phyloP scores from a whole-genome alignment of 1,140 invertebrate species.

The Heliconius nattereri region DNA sequence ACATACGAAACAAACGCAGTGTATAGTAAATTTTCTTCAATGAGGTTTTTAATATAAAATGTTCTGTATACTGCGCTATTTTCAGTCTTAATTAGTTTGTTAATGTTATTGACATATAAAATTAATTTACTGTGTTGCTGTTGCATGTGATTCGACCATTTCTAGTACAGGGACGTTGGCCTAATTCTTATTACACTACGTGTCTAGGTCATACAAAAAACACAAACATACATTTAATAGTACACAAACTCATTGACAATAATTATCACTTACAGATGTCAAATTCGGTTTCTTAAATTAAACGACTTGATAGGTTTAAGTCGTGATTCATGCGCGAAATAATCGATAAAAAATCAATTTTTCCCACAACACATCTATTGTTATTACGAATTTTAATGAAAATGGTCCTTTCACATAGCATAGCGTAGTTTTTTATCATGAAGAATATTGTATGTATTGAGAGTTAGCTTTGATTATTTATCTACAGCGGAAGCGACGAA shows the following conservation, averaged over 20 bases:
- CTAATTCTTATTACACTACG: conserved; percentile 24
- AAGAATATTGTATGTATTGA: conserved; percentile 55
- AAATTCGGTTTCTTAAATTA: neutral
- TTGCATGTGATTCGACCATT: conserved; percentile 39
- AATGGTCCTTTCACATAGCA: conserved; percentile 47
- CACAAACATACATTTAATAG: neutral
- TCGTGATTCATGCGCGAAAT: neutral
- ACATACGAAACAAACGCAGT: neutral
- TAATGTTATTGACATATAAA: conserved; percentile 15
- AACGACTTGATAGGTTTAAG: neutral
- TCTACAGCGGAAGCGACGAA: conserved; percentile 44
- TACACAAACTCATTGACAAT: conserved; percentile 8
- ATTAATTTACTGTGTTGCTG: conserved; percentile 38
- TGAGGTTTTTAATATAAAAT: neutral
- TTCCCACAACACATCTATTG: neutral
- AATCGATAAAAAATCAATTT: neutral
- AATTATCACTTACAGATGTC: neutral
- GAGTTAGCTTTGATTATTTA: conserved; percentile 64
- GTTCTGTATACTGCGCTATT: neutral
- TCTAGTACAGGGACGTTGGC: conserved; percentile 17
- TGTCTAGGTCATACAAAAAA: conserved; percentile 33
- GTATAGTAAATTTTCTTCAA: neutral
- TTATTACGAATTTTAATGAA: neutral
- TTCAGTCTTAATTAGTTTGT: conserved; percentile 8
- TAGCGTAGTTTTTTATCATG: conserved; percentile 60